Percentiles rank a stretch among this genome's conserved stretches.
Conservation (phyloP, 2,888 invertebrate genomes). For the Morinoia aosen region DNA sequence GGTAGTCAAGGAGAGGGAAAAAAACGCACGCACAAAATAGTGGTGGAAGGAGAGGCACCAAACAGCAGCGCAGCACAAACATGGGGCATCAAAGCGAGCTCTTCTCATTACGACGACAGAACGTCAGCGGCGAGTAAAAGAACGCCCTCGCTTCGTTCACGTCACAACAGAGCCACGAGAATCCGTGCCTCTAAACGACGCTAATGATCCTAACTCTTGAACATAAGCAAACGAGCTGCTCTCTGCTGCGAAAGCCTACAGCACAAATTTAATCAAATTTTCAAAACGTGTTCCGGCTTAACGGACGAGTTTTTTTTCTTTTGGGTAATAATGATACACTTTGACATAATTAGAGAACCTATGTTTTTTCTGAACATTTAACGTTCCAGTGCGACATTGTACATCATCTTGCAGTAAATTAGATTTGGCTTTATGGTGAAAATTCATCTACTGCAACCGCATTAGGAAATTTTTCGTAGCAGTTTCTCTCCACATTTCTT, state of each 20-base stretch:
- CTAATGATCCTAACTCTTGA: neutral
- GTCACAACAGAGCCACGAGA: conserved; percentile 15
- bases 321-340: neutral
- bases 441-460: neutral
- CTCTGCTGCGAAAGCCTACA: neutral
- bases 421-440: neutral
- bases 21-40: neutral
- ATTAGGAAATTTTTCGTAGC: neutral
- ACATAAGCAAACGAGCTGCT: conserved; percentile 15
- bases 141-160: conserved; percentile 33
- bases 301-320: neutral
- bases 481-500: neutral
- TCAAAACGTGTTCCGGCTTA: neutral
- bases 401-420: neutral
- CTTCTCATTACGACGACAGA: conserved; percentile 40
- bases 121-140: neutral
- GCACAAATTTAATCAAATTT: conserved; percentile 12
- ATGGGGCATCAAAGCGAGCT: conserved; percentile 5
- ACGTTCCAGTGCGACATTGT: neutral
- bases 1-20: neutral
- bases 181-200: conserved; percentile 5
- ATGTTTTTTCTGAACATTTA: neutral
- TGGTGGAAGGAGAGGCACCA: neutral
- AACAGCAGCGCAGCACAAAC: conserved; percentile 23
- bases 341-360: neutral